A percentile compares a stretch with the other conserved stretches of the same genome.
Conservation (phyloP, 1,140 invertebrate genomes). For the Dryas iulia region DNA sequence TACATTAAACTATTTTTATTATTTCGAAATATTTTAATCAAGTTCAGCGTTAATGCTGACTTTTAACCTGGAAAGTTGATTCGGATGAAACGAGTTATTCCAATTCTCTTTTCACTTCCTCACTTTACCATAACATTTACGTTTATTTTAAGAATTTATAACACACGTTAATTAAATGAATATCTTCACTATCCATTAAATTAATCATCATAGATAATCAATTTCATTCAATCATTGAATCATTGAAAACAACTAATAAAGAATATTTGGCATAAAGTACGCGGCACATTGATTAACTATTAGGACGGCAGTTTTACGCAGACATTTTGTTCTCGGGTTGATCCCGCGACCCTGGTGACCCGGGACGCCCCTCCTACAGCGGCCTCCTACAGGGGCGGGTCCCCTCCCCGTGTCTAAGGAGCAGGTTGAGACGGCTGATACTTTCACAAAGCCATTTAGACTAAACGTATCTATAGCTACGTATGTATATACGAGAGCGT, state of each 20-base stretch:
- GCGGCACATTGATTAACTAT: constrained; percentile 47
- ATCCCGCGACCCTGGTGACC: constrained; percentile 55
- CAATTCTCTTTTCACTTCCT: too few species aligned
- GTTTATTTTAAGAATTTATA: too few species aligned
- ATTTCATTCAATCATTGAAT: too few species aligned
- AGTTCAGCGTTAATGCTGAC: too few species aligned
- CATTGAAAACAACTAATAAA: neutral
- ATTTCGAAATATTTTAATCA: too few species aligned
- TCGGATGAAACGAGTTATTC: too few species aligned
- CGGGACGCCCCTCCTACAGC: constrained; percentile 41
- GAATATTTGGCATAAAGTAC: neutral
- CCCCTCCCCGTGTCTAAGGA: constrained; percentile 50
- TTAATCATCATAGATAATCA: too few species aligned
- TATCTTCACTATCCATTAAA: too few species aligned
- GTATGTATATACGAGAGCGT: constrained; percentile 12
- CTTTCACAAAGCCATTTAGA: constrained; percentile 39
- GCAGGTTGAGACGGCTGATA: constrained; percentile 46
- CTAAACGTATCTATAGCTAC: constrained; percentile 26
- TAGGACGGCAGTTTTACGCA: constrained; percentile 46
- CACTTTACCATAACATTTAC: too few species aligned
- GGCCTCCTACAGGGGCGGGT: constrained; percentile 43
- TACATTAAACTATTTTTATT: too few species aligned
- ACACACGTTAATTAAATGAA: too few species aligned
- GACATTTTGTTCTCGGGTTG: constrained; percentile 62
- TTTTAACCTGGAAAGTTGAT: too few species aligned